phyloP scores from a whole-genome alignment of 2,113 vertebrate species.

The Calyptomena viridis region DNA sequence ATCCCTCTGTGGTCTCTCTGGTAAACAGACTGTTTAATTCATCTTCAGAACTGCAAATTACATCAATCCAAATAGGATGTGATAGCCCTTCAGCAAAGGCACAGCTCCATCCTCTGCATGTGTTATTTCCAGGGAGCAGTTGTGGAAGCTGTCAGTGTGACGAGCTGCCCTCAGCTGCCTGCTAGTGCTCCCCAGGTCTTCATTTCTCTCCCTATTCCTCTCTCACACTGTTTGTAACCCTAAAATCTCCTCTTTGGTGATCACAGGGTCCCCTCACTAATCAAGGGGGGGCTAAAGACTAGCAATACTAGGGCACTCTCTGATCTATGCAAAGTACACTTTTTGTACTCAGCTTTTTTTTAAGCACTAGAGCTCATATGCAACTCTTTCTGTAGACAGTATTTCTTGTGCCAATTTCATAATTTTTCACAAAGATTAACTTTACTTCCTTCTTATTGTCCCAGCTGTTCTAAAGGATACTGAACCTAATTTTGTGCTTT shows the following conservation, averaged over 20 bases:
- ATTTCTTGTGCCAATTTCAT: not conserved
- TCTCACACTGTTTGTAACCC: not conserved
- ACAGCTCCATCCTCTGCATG: not conserved
- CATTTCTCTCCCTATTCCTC: not conserved
- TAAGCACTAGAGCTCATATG: not conserved
- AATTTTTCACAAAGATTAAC: not conserved
- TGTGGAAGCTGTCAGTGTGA: not conserved
- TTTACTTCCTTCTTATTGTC: not conserved
- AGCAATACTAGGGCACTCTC: not conserved
- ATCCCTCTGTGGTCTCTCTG: not conserved
- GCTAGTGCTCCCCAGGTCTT: not conserved
- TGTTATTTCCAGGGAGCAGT: not conserved
- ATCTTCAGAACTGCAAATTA: not conserved
- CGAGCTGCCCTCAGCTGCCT: not conserved
- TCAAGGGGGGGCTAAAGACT: not conserved
- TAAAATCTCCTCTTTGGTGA: not conserved
- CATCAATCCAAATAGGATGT: not conserved
- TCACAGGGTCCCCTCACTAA: not conserved
- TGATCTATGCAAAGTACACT: not conserved
- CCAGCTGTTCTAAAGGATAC: not conserved
- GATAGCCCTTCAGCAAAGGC: not conserved
- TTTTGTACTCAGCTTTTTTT: not conserved
- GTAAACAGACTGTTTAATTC: not conserved
- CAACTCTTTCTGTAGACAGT: not conserved
- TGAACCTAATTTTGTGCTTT: not conserved